Percentiles rank a stretch among this genome's conserved stretches.
phyloP scores from a whole-genome alignment of 2,797 vertebrate genomes.

The Gila robusta region DNA sequence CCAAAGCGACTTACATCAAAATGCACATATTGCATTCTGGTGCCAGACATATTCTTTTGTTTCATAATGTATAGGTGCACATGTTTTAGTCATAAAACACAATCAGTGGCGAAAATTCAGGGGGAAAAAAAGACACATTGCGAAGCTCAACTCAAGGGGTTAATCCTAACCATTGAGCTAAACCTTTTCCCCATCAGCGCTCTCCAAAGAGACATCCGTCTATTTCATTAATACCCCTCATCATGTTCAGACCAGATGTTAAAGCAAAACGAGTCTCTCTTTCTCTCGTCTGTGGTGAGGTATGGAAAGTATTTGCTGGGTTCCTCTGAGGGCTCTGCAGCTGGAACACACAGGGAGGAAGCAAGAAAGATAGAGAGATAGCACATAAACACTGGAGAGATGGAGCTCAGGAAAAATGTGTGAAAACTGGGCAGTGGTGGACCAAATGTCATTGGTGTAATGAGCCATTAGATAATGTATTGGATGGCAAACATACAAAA shows the following conservation, averaged over 20 bases:
- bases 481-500: constrained; percentile 20
- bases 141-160: constrained; percentile 7
- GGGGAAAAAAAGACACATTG: constrained; percentile 1
- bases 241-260: constrained; percentile 72
- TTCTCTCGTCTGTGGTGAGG: constrained; percentile 60
- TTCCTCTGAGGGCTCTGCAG: constrained; percentile 64
- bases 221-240: constrained; percentile 54
- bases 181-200: constrained; percentile 34
- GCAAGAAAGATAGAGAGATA: constrained; percentile 54
- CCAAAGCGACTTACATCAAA: not conserved
- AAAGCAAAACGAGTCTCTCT: constrained; percentile 54
- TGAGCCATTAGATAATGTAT: constrained; percentile 17
- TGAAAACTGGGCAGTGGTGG: constrained; percentile 57
- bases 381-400: constrained; percentile 57
- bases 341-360: constrained; percentile 68
- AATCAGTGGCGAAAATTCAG: constrained; percentile 26
- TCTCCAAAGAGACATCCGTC: constrained; percentile 52
- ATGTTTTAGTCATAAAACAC: constrained; percentile 37
- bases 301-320: constrained; percentile 71
- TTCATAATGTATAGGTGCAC: not conserved
- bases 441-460: not conserved
- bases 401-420: constrained; percentile 49
- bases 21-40: not conserved
- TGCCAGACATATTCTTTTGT: not conserved
- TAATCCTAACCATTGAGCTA: constrained; percentile 42